Evolutionary conservation across 2,113 vertebrate species (phyloP).

Genomic region (Atractosteus spatula): DNA sequence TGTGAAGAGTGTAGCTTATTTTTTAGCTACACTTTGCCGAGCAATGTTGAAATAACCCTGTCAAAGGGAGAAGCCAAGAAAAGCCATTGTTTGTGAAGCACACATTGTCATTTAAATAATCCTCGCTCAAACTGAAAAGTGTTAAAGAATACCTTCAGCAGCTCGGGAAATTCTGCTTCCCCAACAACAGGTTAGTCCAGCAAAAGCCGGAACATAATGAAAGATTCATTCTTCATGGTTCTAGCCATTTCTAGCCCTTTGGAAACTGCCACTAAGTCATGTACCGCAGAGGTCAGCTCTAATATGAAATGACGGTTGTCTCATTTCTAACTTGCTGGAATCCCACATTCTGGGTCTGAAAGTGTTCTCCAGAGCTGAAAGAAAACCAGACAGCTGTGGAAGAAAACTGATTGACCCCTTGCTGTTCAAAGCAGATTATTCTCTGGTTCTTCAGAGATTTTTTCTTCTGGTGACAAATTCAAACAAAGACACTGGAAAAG

Average conservation of each 20-base stretch:
- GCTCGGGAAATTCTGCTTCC: no score
- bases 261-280: no score
- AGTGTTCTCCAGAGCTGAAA: background rate
- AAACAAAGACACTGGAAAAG: background rate
- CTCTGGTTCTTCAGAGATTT: background rate
- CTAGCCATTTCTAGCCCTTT: no score
- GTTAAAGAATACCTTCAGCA: no score
- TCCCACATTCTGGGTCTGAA: background rate
- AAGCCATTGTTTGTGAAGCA: no score
- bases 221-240: no score
- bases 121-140: no score
- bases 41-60: constrained; percentile 5
- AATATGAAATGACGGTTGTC: no score
- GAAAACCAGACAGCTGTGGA: background rate
- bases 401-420: background rate
- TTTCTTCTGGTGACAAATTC: constrained; percentile 1
- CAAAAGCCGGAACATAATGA: no score
- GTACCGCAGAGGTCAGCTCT: no score
- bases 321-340: background rate
- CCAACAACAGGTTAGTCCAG: no score
- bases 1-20: constrained; percentile 27
- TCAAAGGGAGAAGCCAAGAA: background rate
- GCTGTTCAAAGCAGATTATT: constrained; percentile 13
- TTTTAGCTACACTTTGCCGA: constrained; percentile 19
- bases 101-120: no score